A percentile compares a stretch with the other conserved stretches of the same genome.
Evolutionary conservation across 2,113 vertebrate species (phyloP).

Genomic region (Leuciscus idus): DNA sequence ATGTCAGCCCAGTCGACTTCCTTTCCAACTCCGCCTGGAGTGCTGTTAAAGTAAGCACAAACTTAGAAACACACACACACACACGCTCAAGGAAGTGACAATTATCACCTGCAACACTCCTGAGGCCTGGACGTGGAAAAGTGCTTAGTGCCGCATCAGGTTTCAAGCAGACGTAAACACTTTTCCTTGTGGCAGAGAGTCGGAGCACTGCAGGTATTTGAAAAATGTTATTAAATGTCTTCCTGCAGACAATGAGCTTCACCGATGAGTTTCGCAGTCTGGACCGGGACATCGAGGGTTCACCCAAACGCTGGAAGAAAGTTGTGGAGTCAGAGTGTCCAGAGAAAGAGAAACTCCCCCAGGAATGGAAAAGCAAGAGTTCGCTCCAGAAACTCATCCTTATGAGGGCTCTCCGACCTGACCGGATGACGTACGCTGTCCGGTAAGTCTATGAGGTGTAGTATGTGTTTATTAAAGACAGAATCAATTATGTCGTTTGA

Average conservation of each 20-base stretch:
- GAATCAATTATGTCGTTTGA: neutral
- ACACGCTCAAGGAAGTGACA: neutral
- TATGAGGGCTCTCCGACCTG: constrained; percentile 73
- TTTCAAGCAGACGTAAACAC: too few relatives aligned
- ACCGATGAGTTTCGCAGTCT: constrained; percentile 78
- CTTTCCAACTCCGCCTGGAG: constrained; percentile 77
- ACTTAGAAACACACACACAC: constrained; percentile 12
- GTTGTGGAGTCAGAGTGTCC: constrained; percentile 76
- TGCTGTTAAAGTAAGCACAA: constrained; percentile 73
- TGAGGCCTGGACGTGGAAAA: too few relatives aligned
- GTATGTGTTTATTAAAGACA: constrained; percentile 26
- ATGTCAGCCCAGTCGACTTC: constrained; percentile 77
- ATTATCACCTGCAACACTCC: too few relatives aligned
- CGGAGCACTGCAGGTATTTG: too few relatives aligned
- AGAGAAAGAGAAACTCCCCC: constrained; percentile 78
- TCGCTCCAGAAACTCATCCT: constrained; percentile 79
- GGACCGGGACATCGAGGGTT: constrained; percentile 79
- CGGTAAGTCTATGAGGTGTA: constrained; percentile 60
- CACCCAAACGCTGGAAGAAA: constrained; percentile 78
- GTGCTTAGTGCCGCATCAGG: too few relatives aligned
- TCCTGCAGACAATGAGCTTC: constrained; percentile 73
- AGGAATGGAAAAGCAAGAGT: constrained; percentile 78
- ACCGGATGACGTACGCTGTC: constrained; percentile 76
- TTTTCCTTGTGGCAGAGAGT: too few relatives aligned
- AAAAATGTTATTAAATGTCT: too few relatives aligned